Evolutionary conservation across 2,888 invertebrate genomes (phyloP).

Genomic region (Thymelicus acteon): DNA sequence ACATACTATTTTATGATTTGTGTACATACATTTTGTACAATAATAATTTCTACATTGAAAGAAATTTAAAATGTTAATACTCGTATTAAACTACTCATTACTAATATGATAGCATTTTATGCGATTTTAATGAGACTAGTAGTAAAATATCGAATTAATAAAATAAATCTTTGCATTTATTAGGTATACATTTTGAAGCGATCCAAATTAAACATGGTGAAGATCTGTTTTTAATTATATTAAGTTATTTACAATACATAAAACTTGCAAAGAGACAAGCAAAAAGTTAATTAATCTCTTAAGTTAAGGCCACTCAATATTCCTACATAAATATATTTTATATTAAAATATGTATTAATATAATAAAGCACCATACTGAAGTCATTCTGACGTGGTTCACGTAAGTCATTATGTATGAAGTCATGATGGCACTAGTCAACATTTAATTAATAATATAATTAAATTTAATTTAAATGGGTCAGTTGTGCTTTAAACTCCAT

Average conservation of each 20-base stretch:
- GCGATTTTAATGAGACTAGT: constrained; percentile 76
- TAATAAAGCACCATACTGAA: constrained; percentile 37
- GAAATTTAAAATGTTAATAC: constrained; percentile 70
- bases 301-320: constrained; percentile 69
- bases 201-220: constrained; percentile 53
- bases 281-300: constrained; percentile 45
- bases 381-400: constrained; percentile 1
- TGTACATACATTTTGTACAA: constrained; percentile 82
- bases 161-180: constrained; percentile 64
- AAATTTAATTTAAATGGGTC: constrained; percentile 36
- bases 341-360: constrained; percentile 59
- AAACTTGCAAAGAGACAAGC: constrained; percentile 52
- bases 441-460: constrained; percentile 16
- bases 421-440: constrained; percentile 31
- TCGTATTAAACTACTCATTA: constrained; percentile 57
- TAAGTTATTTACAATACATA: constrained; percentile 75
- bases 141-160: constrained; percentile 60
- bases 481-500: constrained; percentile 36
- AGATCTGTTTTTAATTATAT: constrained; percentile 54
- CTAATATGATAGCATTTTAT: constrained; percentile 71
- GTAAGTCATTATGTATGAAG: constrained; percentile 12
- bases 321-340: constrained; percentile 50
- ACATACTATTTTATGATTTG: constrained; percentile 68
- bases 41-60: constrained; percentile 60
- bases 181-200: constrained; percentile 53